phyloP scores from a whole-genome alignment of 2,797 vertebrate genomes.

The Parauchenoglanis punctatus region DNA sequence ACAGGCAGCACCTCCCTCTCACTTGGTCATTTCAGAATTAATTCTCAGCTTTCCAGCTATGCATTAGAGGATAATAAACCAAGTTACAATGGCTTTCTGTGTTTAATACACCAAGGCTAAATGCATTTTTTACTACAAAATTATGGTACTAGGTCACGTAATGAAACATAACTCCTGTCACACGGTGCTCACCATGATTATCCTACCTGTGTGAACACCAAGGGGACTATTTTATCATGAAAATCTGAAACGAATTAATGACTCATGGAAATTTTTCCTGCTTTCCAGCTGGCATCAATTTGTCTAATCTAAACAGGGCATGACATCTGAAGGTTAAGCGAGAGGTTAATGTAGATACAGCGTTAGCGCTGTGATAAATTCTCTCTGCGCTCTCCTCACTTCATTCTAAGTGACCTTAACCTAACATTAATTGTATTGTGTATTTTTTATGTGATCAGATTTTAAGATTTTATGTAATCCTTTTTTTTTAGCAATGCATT shows the following conservation, averaged over 20 bases:
- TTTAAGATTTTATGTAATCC: neutral
- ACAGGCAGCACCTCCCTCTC: slow-evolving; percentile 5
- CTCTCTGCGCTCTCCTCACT: neutral
- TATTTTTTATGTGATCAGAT: neutral
- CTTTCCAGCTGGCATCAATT: slow-evolving; percentile 2
- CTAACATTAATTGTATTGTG: neutral
- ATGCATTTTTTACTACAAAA: slow-evolving; percentile 5
- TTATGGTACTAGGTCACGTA: neutral
- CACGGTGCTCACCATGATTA: neutral
- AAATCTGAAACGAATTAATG: neutral
- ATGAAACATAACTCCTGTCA: neutral
- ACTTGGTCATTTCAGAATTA: neutral
- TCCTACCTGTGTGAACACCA: neutral
- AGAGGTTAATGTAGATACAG: neutral
- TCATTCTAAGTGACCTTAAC: neutral
- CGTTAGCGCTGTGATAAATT: neutral
- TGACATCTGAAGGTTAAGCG: slow-evolving; percentile 5
- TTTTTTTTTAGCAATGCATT: neutral
- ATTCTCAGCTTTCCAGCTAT: slow-evolving; percentile 3
- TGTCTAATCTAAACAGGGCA: slow-evolving; percentile 13
- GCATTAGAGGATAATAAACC: slow-evolving; percentile 33
- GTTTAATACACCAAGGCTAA: neutral
- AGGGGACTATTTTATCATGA: slow-evolving; percentile 2
- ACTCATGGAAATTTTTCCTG: neutral
- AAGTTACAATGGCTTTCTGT: slow-evolving; percentile 29